Evolutionary conservation across 2,113 vertebrate genomes (phyloP).

Genomic region (Canis aureus): DNA sequence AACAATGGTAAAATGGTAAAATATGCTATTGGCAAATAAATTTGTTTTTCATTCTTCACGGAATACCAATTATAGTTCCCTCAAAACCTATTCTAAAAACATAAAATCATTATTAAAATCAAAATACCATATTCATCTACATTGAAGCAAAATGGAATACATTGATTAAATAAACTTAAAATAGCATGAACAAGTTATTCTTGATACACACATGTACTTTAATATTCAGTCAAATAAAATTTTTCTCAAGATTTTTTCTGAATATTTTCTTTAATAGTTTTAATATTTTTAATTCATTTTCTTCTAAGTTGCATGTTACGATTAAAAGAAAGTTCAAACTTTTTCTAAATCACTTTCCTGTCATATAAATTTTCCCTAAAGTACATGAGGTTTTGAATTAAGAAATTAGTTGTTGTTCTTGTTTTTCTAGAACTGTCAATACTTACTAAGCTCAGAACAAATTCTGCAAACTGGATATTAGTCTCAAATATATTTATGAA

Average conservation of each 20-base stretch:
- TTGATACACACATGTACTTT: not conserved
- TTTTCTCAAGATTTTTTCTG: not conserved
- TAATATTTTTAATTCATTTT: not conserved
- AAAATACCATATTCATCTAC: not conserved
- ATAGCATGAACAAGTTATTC: not conserved
- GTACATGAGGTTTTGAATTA: not conserved
- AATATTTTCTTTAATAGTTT: not conserved
- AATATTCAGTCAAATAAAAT: not conserved
- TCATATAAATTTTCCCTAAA: not conserved
- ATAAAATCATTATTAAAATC: not conserved
- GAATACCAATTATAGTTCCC: not conserved
- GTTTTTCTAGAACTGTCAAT: not conserved
- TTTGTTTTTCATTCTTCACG: not conserved
- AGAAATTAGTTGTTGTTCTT: not conserved
- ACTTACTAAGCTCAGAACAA: not conserved
- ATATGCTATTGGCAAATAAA: not conserved
- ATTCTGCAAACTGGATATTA: not conserved
- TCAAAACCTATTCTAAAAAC: not conserved
- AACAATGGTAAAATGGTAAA: not conserved
- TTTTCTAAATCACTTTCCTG: not conserved
- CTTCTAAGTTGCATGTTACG: not conserved
- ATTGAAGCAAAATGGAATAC: not conserved
- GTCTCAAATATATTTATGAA: not conserved
- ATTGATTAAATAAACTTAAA: not conserved
- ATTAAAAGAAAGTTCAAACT: not conserved